A percentile compares a stretch with the other conserved stretches of the same genome.
These are phyloP conservation scores for Caerostris darwini DNA, from an alignment of 1,140 invertebrate species.

Conservation along the genomic window DNA sequence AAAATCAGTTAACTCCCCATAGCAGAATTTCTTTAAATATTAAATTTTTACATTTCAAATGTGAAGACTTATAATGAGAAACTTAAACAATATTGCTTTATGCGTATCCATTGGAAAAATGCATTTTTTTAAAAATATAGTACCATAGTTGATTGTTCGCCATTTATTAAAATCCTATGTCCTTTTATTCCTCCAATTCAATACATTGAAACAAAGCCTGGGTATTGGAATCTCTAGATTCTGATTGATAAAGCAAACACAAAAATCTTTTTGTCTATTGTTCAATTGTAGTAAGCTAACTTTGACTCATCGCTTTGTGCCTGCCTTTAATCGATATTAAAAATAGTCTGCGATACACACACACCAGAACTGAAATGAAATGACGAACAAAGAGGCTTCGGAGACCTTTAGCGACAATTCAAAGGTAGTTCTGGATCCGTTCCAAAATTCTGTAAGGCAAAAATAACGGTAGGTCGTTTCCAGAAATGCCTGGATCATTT, in stretches of 20 bases:
- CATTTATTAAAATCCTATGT: neutral
- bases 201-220: conserved; percentile 7
- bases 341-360: neutral
- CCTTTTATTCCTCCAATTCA: neutral
- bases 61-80: too few relatives aligned
- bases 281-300: neutral
- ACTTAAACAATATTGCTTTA: too few relatives aligned
- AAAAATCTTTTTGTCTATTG: neutral
- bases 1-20: too few relatives aligned
- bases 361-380: conserved; percentile 39
- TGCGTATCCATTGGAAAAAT: too few relatives aligned
- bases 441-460: conserved; percentile 26
- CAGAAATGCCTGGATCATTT: conserved; percentile 23
- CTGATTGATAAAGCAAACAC: neutral
- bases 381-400: conserved; percentile 31
- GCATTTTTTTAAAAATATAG: too few relatives aligned
- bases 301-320: neutral
- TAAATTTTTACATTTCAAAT: too few relatives aligned
- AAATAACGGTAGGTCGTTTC: neutral
- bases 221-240: conserved; percentile 14
- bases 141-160: neutral
- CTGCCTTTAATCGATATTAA: conserved; percentile 10
- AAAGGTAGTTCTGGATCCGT: conserved; percentile 54
- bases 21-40: too few relatives aligned
- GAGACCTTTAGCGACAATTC: neutral